A percentile compares a stretch with the other conserved stretches of the same genome.
These are phyloP conservation scores for Apogon talboti DNA, from an alignment of 2,797 vertebrate genomes.

Conservation along the genomic window DNA sequence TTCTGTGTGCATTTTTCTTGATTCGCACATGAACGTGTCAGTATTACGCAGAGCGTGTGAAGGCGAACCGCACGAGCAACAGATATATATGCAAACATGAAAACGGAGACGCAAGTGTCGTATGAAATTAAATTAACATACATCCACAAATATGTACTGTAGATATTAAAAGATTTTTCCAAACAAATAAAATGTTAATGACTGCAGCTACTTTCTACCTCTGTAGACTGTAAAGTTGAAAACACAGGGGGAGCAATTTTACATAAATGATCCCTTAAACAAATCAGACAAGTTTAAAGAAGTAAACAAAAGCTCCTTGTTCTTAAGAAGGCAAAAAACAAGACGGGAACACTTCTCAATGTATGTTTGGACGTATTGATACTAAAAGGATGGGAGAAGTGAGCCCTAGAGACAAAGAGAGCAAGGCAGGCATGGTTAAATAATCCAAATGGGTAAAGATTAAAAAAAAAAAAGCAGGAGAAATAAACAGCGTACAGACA, in stretches of 20 bases:
- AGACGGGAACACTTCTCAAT: constrained; percentile 19
- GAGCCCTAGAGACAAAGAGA: not conserved
- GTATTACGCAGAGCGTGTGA: constrained; percentile 22
- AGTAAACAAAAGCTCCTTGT: constrained; percentile 55
- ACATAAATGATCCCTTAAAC: constrained; percentile 45
- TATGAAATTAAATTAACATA: constrained; percentile 13
- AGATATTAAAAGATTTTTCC: too few relatives aligned
- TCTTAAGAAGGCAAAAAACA: constrained; percentile 33
- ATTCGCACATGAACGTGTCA: constrained; percentile 33
- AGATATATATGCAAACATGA: not conserved
- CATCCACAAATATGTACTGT: not conserved
- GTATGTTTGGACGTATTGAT: constrained; percentile 24
- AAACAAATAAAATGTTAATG: too few relatives aligned
- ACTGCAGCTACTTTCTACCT: too few relatives aligned
- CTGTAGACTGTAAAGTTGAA: not conserved
- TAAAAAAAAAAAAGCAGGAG: constrained; percentile 1
- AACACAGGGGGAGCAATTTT: constrained; percentile 16
- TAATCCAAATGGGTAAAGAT: constrained; percentile 39
- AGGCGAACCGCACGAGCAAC: not conserved
- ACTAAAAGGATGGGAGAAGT: constrained; percentile 8
- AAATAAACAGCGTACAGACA: constrained; percentile 41
- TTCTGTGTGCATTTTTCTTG: constrained; percentile 44
- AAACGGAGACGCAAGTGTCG: constrained; percentile 7
- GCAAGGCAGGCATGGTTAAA: constrained; percentile 17
- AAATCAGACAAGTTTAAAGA: constrained; percentile 53